Evolutionary conservation across 2,113 vertebrate species (phyloP).

Genomic region (Hemichromis elongatus): DNA sequence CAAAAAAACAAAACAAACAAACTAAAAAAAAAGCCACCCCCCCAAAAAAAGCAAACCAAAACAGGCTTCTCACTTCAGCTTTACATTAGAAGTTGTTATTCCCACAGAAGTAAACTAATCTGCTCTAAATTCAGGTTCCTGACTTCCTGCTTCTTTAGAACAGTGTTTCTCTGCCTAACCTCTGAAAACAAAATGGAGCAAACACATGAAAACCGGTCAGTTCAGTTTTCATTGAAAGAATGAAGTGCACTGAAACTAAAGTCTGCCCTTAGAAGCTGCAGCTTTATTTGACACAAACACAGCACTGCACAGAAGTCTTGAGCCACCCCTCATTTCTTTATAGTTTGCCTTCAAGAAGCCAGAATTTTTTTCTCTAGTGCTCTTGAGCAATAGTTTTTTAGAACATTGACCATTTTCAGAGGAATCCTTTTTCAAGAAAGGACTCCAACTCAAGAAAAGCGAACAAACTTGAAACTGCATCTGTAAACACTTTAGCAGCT

Average conservation of each 20-base stretch:
- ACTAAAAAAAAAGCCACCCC: too few species aligned
- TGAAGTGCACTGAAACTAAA: conserved; percentile 12
- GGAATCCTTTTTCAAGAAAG: too few species aligned
- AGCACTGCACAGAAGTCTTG: background rate
- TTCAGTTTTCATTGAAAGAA: background rate
- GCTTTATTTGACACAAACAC: background rate
- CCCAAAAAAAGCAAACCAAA: too few species aligned
- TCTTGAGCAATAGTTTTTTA: too few species aligned
- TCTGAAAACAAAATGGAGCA: background rate
- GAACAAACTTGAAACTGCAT: too few species aligned
- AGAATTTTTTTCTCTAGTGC: background rate
- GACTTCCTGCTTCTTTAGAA: background rate
- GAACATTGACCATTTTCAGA: too few species aligned
- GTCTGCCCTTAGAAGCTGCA: background rate
- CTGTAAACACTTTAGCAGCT: too few species aligned
- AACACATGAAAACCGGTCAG: conserved; percentile 41
- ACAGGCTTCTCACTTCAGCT: background rate
- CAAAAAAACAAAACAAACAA: too few species aligned
- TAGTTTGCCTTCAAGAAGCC: background rate
- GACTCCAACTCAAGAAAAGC: too few species aligned
- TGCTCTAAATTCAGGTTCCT: background rate
- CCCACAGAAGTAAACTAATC: background rate
- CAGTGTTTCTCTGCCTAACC: background rate
- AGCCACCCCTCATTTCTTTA: background rate
- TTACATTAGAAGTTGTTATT: background rate